These are phyloP conservation scores for Bedellia somnulentella DNA, from an alignment of 2,888 invertebrate species.

Conservation along the genomic window DNA sequence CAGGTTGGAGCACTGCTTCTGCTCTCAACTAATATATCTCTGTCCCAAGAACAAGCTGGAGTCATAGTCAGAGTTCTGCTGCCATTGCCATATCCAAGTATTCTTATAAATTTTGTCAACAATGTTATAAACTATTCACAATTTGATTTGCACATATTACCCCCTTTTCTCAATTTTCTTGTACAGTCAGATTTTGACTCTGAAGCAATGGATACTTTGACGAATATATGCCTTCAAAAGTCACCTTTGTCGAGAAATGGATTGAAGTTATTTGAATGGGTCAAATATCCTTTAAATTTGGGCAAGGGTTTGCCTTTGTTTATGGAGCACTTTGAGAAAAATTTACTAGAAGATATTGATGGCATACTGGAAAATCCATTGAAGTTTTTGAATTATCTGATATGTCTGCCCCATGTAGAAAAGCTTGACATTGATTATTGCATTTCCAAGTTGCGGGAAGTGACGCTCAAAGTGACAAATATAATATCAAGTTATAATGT, in stretches of 20 bases:
- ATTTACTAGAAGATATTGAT: slow-evolving; percentile 31
- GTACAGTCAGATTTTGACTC: slow-evolving; percentile 53
- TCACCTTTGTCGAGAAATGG: slow-evolving; percentile 65
- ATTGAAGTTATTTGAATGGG: slow-evolving; percentile 64
- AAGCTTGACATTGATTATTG: slow-evolving; percentile 35
- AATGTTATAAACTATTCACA: slow-evolving; percentile 67
- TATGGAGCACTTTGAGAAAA: slow-evolving; percentile 30
- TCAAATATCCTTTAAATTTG: slow-evolving; percentile 66
- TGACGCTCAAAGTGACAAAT: slow-evolving; percentile 27
- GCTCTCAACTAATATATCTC: slow-evolving; percentile 61
- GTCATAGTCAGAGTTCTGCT: slow-evolving; percentile 68
- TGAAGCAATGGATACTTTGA: slow-evolving; percentile 61
- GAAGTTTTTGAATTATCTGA: slow-evolving; percentile 45
- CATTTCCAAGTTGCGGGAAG: slow-evolving; percentile 24
- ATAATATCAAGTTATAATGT: slow-evolving; percentile 27
- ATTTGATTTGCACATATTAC: slow-evolving; percentile 74
- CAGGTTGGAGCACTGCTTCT: slow-evolving; percentile 63
- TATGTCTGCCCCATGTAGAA: slow-evolving; percentile 61
- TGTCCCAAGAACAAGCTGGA: slow-evolving; percentile 74
- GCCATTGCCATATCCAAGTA: slow-evolving; percentile 51
- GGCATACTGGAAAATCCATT: slow-evolving; percentile 33
- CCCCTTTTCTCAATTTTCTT: slow-evolving; percentile 65
- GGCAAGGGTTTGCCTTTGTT: slow-evolving; percentile 33
- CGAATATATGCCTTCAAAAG: slow-evolving; percentile 68
- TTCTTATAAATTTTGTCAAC: slow-evolving; percentile 67